Evolutionary conservation across 2,797 vertebrate genomes (phyloP), one percentile per base, ranked within the genome.

Genomic region (Acropternis orthonyx): DNA sequence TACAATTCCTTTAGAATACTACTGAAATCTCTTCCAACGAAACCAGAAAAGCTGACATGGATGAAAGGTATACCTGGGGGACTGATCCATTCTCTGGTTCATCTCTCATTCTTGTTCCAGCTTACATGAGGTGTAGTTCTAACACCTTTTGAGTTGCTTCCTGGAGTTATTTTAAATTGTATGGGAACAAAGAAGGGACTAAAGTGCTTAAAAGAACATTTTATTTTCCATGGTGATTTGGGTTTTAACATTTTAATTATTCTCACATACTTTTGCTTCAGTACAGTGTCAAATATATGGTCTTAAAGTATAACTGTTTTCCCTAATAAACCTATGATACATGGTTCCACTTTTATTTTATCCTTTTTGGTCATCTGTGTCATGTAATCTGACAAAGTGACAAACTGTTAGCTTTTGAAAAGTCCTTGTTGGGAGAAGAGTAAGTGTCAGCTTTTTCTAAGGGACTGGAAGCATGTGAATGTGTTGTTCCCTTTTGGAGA

Each of bases 281-380:
- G 22, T 66, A n/a, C 80, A 73, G 74, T 89, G 73, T 69, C 39
- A 81, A 94, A 73, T 81, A 95, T 76, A 92, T 62, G 76, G 39
- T 84, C 84, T 91, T 92, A 54, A 92, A 83, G 37, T 94, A 93
- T 46, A 85, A 91, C 43, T 46, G 85, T 56, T 78, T 93, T 91
- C 88, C 82, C 68, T 51, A 91, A 89, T 89, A 95, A 95, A 94
- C 21, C 80, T 87, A 55, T 81, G 67, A 76, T 84, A 94, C 41
- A 75, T 92, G 43, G 68, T 90, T 90, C 66, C 24, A 92, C 85
- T 94, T 94, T 78, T 59, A 18, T 78, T 94, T 80, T 54, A 78
- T 93, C 79, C 62, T 88, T 95, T 89, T 74, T 88, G 56, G 22
- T 88, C 79, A 51, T 77, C 39, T 51, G 61, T 56, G 20, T 87